These are phyloP conservation scores for Stegostoma tigrinum DNA, from an alignment of 2,113 vertebrate species.

Conservation along the genomic window DNA sequence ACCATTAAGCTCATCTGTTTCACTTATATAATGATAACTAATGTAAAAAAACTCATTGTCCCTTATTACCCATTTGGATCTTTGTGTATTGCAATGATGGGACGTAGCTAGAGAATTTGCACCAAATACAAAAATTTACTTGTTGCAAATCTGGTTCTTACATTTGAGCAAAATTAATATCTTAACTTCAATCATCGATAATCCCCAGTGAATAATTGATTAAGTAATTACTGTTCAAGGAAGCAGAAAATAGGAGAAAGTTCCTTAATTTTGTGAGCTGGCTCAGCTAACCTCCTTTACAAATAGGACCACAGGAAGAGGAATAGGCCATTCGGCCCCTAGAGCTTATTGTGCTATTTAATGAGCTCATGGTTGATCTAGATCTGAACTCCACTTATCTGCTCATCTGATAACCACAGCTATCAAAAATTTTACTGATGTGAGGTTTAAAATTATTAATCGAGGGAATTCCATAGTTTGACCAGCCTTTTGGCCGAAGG, in stretches of 20 bases:
- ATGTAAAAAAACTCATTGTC: background rate
- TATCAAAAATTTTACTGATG: background rate
- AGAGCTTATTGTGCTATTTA: background rate
- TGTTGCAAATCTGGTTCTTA: background rate
- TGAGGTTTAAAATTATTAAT: background rate
- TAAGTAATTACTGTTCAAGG: background rate
- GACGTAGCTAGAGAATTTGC: background rate
- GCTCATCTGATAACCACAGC: background rate
- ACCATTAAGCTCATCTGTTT: background rate
- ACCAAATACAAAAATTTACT: background rate
- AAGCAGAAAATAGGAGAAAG: background rate
- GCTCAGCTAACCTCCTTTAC: background rate
- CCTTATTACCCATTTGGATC: background rate
- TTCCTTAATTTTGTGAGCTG: background rate
- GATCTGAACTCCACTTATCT: background rate
- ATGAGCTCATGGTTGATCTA: background rate
- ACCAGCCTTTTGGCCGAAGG: background rate
- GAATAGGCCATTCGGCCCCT: background rate
- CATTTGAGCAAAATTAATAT: background rate
- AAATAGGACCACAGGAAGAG: background rate
- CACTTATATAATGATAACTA: constrained; percentile 4
- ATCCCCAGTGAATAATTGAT: background rate
- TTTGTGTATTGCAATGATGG: background rate
- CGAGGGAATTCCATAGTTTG: background rate
- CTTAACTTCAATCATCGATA: background rate